Conservation (phyloP, 2,888 invertebrate genomes). For the Cheilosia pagana region DNA sequence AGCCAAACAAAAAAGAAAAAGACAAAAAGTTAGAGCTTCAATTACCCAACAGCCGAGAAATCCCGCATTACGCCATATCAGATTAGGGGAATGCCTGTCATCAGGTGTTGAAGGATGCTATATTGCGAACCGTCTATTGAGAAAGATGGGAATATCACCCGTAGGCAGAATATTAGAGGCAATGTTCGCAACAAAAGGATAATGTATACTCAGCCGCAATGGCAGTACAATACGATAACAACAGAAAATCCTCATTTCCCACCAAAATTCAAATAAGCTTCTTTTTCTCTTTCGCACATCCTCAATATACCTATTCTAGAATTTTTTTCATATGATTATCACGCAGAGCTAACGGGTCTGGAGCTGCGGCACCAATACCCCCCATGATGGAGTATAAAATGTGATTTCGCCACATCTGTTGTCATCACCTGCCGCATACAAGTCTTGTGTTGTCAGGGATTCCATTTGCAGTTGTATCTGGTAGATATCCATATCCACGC, state of each 20-base stretch:
- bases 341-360: constrained; percentile 6
- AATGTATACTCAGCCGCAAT: constrained; percentile 43
- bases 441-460: constrained; percentile 3
- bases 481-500: background rate
- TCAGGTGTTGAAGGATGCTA: constrained; percentile 41
- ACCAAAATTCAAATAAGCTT: constrained; percentile 37
- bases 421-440: constrained; percentile 26
- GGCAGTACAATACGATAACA: constrained; percentile 40
- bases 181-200: constrained; percentile 39
- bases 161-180: constrained; percentile 37
- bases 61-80: constrained; percentile 33
- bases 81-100: constrained; percentile 26
- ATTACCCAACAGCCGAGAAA: constrained; percentile 23
- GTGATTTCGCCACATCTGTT: constrained; percentile 27
- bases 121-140: background rate
- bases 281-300: background rate
- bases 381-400: constrained; percentile 18
- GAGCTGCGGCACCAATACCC: background rate
- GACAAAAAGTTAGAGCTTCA: constrained; percentile 14
- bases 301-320: background rate
- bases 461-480: background rate
- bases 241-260: constrained; percentile 1
- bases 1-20: constrained; percentile 7
- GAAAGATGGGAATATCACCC: constrained; percentile 15
- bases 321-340: constrained; percentile 40